Conservation (phyloP, 2,113 vertebrate genomes). For the Cynoglossus semilaevis region DNA sequence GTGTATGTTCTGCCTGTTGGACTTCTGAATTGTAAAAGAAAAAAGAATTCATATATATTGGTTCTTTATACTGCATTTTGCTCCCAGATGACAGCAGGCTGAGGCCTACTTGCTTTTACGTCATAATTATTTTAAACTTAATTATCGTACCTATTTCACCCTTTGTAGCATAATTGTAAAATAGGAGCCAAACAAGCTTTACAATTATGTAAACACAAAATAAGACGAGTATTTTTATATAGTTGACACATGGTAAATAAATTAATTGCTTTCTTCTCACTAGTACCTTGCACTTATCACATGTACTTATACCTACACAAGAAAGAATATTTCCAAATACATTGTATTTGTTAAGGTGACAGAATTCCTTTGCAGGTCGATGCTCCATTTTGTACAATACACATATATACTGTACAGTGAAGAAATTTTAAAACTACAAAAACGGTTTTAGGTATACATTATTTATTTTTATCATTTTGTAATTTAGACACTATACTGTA, state of each 20-base stretch:
- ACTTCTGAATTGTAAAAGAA: too few species aligned
- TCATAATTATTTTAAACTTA: constrained; percentile 35
- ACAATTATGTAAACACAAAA: constrained; percentile 68
- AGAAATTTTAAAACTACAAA: constrained; percentile 79
- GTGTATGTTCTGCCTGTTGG: constrained; percentile 31
- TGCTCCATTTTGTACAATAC: constrained; percentile 92
- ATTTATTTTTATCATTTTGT: constrained; percentile 99
- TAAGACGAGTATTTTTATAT: constrained; percentile 81
- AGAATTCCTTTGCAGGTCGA: constrained; percentile 83
- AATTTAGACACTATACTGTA: constrained; percentile 96
- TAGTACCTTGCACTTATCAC: constrained; percentile 86
- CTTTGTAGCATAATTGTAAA: constrained; percentile 62
- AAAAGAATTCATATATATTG: too few species aligned
- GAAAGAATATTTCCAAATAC: constrained; percentile 75
- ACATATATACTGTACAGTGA: constrained; percentile 85
- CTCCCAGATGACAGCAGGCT: constrained; percentile 19
- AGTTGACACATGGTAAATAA: constrained; percentile 77
- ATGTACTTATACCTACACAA: constrained; percentile 84
- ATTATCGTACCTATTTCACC: constrained; percentile 31
- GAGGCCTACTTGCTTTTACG: constrained; percentile 26
- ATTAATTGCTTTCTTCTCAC: constrained; percentile 81
- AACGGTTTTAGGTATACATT: constrained; percentile 89
- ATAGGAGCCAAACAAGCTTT: constrained; percentile 72
- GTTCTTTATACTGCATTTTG: constrained; percentile 4
- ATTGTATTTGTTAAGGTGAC: constrained; percentile 83